Evolutionary conservation across 2,888 invertebrate species (phyloP), one percentile per base, ranked within the genome.

Genomic region (Leucoma salicis): DNA sequence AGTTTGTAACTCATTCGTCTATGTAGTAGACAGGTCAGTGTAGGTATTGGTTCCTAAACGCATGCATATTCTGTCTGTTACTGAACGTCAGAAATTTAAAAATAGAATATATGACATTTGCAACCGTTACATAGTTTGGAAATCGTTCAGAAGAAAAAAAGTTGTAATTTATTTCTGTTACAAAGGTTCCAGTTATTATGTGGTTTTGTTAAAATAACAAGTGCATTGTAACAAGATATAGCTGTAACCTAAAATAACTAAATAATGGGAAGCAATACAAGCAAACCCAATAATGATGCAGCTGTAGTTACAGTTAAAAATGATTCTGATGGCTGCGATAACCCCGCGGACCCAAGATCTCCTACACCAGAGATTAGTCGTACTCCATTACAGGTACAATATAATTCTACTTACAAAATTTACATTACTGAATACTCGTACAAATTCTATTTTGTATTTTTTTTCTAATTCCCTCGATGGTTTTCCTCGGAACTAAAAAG

Each of bases 301-400:
- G 67, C 69, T 66, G 67, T 65, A 47, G 57, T 60, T 42, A 49
- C 53, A 39, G 63, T 72, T 66, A 81, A 78, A 53, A 73, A 66
- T 49, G 78, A 82, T 36, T 54, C 58, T 39, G 78, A 83, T 48
- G 47, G 58, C 47, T 66, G 61, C 57, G 64, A 53, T 53, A 80
- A 71, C 63, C 54, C 76, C 43, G n/a, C n/a, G n/a, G 92, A 92
- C 79, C 92, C 92, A 39, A 82, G 92, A 63, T 92, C 92, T 41
- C 92, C 92, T 16, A 92, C 91, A 67, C 83, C 87, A 37, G 90
- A 91, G 69, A 91, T 92, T 55, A 70, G 82, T 44, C 76, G 92
- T 46, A 92, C 92, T 35, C 92, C 92, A 29, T 74, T 92, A 55
- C 89, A 92, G 80, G 92, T 92, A 35, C 3, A n/a, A n/a, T n/a